Percentiles rank a stretch among this genome's conserved stretches.
phyloP scores from a whole-genome alignment of 2,113 vertebrate genomes.

The Cromileptes altivelis region DNA sequence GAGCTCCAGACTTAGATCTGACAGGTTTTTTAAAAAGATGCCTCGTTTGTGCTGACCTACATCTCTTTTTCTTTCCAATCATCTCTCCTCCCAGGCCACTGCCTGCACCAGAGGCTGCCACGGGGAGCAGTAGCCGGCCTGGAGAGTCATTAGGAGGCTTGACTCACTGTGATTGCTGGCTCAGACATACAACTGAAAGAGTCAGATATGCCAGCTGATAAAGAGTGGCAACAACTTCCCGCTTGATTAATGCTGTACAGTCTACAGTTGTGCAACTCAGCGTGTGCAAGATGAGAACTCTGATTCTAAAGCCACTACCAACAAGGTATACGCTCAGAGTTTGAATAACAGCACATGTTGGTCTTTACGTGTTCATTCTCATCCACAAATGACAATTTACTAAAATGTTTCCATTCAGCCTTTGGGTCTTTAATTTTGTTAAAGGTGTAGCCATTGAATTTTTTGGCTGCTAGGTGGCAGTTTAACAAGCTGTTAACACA shows the following conservation, averaged over 20 bases:
- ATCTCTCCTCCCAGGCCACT: conserved; percentile 59
- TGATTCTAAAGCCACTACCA: conserved; percentile 30
- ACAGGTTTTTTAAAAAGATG: conserved; percentile 69
- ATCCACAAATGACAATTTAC: background rate
- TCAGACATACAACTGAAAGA: conserved; percentile 57
- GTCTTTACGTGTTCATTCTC: background rate
- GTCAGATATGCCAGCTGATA: conserved; percentile 56
- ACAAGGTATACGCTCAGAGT: background rate
- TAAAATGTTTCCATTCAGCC: background rate
- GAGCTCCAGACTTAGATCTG: conserved; percentile 65
- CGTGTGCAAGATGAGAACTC: conserved; percentile 33
- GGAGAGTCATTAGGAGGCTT: conserved; percentile 67
- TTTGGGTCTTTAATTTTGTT: background rate
- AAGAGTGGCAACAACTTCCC: conserved; percentile 63
- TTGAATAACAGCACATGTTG: conserved; percentile 10
- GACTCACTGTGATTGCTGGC: conserved; percentile 72
- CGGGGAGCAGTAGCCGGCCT: conserved; percentile 56
- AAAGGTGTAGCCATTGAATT: too few relatives aligned
- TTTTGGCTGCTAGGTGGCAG: too few relatives aligned
- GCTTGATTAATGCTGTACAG: conserved; percentile 64
- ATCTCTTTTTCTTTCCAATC: conserved; percentile 80
- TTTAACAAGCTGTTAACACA: too few relatives aligned
- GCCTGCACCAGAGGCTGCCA: conserved; percentile 46
- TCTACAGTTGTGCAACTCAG: conserved; percentile 45
- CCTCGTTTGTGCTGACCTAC: conserved; percentile 77